Percentiles rank a stretch among this genome's conserved stretches.
phyloP scores from a whole-genome alignment of 2,888 invertebrate species.

The Magallana nippona region DNA sequence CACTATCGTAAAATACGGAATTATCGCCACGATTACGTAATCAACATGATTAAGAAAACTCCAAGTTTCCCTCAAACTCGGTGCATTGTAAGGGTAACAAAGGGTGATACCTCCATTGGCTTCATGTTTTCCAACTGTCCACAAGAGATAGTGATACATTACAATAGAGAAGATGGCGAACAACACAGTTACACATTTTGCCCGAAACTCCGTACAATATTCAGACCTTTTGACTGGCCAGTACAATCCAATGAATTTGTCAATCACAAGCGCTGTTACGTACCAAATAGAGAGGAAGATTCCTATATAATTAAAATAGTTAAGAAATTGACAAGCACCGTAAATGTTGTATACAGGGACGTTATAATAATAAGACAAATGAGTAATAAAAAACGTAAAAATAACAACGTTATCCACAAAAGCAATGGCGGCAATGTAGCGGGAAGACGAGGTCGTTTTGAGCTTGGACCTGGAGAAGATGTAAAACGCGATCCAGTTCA shows the following conservation, averaged over 20 bases:
- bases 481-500: slow-evolving; percentile 87
- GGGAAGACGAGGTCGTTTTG: slow-evolving; percentile 87
- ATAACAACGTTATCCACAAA: slow-evolving; percentile 89
- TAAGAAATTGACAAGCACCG: slow-evolving; percentile 87
- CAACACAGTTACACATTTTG: slow-evolving; percentile 71
- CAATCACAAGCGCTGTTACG: slow-evolving; percentile 65
- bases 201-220: slow-evolving; percentile 74
- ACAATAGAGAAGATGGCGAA: slow-evolving; percentile 66
- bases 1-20: slow-evolving; percentile 66
- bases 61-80: slow-evolving; percentile 51
- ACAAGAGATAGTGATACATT: slow-evolving; percentile 72
- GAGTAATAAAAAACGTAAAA: slow-evolving; percentile 82
- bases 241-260: slow-evolving; percentile 70
- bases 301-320: slow-evolving; percentile 83
- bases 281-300: slow-evolving; percentile 72
- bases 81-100: slow-evolving; percentile 41
- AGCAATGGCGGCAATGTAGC: slow-evolving; percentile 88
- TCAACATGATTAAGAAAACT: slow-evolving; percentile 63
- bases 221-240: slow-evolving; percentile 67
- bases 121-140: slow-evolving; percentile 62
- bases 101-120: background rate
- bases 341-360: slow-evolving; percentile 70
- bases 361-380: slow-evolving; percentile 51
- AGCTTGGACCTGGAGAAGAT: slow-evolving; percentile 88
- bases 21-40: slow-evolving; percentile 63